Evolutionary conservation across 2,888 invertebrate genomes (phyloP).

Genomic region (Euspilapteryx auroguttella): DNA sequence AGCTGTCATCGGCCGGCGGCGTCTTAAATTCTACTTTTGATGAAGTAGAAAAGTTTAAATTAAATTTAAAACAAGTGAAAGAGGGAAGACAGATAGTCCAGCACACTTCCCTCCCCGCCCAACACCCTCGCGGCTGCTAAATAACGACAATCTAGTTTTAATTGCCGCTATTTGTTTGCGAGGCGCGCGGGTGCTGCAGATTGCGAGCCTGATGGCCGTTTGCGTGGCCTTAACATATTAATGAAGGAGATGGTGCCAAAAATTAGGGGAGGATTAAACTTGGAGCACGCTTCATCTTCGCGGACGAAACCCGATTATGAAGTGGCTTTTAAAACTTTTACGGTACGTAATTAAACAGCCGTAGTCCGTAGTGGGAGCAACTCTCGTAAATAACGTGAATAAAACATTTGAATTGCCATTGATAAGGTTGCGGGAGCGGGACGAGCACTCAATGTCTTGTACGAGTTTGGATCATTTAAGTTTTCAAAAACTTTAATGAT

Average conservation of each 20-base stretch:
- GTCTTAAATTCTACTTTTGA: constrained; percentile 22
- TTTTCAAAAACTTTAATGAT: constrained; percentile 15
- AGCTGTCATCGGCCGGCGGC: constrained; percentile 19
- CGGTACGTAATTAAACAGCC: constrained; percentile 26
- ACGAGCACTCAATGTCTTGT: constrained; percentile 9
- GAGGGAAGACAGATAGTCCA: constrained; percentile 17
- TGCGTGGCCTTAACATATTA: constrained; percentile 17
- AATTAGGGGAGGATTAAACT: constrained; percentile 2
- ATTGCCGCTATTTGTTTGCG: constrained; percentile 28
- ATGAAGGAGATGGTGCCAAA: constrained; percentile 13
- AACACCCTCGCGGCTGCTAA: constrained; percentile 14
- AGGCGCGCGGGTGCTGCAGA: constrained; percentile 15
- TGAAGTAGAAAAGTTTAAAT: constrained; percentile 41
- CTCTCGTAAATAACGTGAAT: constrained; percentile 23
- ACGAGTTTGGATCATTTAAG: constrained; percentile 10
- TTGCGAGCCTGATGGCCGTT: constrained; percentile 14
- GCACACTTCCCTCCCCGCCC: constrained; percentile 14
- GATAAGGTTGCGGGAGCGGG: constrained; percentile 31
- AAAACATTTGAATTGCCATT: constrained; percentile 26
- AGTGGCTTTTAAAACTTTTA: constrained; percentile 12
- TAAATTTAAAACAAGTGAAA: constrained; percentile 26
- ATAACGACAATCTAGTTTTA: constrained; percentile 36
- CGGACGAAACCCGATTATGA: constrained; percentile 6
- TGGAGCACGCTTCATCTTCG: constrained; percentile 1
- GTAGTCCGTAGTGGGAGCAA: constrained; percentile 19